Evolutionary conservation across 2,113 vertebrate species (phyloP), one percentile per base, ranked within the genome.

Genomic region (Lamprologus ornatipinnis): DNA sequence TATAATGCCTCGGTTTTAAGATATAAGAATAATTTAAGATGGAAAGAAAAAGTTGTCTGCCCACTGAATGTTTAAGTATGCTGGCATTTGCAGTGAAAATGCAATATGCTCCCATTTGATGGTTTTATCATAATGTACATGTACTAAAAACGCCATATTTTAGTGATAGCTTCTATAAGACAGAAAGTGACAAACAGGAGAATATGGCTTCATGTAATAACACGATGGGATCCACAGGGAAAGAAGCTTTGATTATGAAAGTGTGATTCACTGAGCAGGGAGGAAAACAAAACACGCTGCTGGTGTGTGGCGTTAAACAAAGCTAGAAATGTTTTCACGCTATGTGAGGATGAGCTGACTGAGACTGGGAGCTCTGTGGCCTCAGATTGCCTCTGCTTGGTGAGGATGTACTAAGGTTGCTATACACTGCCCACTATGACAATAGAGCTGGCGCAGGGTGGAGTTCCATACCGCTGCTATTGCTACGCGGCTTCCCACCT

Each of bases 341-440:
- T 84, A 88, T 84, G n/a, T 49, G 65, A 85, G 65, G 90, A 88
- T 81, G n/a, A 73, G 87, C 85, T 91, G 87, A 93, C 89, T 94
- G 89, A 84, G 87, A 92, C 84, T 87, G 88, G 94, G 93, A 94
- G 85, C 73, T 82, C 45, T 17, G 21, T 58, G 87, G 85, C 93
- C 95, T 95, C 82, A 87, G 91, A 88, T 90, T 80, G 92, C 90
- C 91, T 92, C 80, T 83, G 33, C 75, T 88, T 45, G 88, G 63
- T 49, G 78, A 84, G 47, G 73, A 65, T 87, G 79, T 85, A 82
- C 78, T 21, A 55, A 86, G 23, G 42, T 87, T 87, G 31, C 23
- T 53, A 85, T 28, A 58, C 26, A n/a, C 89, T 37, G 14, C 75
- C 89, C 26, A 54, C 35, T 21, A 80, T 85, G 85, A 94, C 84